Evolutionary conservation across 1,140 invertebrate genomes (phyloP), one percentile per base, ranked within the genome.

Genomic region (Euura lappo): DNA sequence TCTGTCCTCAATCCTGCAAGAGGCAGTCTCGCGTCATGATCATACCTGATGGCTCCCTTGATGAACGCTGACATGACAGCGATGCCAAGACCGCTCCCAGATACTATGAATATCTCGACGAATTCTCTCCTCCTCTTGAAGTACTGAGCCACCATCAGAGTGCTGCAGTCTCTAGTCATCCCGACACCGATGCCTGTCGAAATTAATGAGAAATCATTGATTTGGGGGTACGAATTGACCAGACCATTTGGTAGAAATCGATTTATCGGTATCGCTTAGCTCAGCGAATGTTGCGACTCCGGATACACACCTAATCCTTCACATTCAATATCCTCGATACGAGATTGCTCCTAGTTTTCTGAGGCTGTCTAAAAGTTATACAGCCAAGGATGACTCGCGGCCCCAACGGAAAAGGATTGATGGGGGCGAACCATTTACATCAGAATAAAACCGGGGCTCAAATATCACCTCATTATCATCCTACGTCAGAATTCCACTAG

Each of bases 131-230:
- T 90, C 74, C 94, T 84, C 81, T 96, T 96, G 89, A 97, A 97
- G 86, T 97, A 97, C 81, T 97, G 95, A 3, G 95, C 95, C 68
- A 97, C 93, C 94, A 97, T 97, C 75, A 97, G 85, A 10, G 94
- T 95, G 6, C 95, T 95, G 77, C 95, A 95, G 85, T 96, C 93
- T 80, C 93, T 86, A 10, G 94, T 93, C 86, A 96, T 89, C 67
- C 95, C 94, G 28, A 95, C 94, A 69, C 96, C 96, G 65, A 96
- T 90, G 13, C 95, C 95, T 87, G 28, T 28, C 28, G 91, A 84
- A 46, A 90, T 89, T 8, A 60, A 60, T 28, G 28, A 28, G 28
- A 28, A 28, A 28, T 28, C 28, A 28, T 28, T 28, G 28, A 28
- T 28, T 28, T 28, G 0, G 28, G 28, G 28, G 28, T 28, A 28